Evolutionary conservation across 2,797 vertebrate genomes (phyloP).

Genomic region (Fundulus diaphanus): DNA sequence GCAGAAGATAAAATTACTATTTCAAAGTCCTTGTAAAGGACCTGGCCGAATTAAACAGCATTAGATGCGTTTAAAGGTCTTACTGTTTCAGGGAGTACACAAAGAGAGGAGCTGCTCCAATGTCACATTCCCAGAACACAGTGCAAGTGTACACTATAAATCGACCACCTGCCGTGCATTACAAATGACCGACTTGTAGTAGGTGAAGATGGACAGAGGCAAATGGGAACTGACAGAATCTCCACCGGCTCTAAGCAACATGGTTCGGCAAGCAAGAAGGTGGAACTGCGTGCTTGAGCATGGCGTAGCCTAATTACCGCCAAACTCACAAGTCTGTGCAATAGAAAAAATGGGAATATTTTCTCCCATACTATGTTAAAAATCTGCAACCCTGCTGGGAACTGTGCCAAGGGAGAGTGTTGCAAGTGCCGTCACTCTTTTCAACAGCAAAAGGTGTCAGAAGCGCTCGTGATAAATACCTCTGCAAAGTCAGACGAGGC

Average conservation of each 20-base stretch:
- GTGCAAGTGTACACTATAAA: conserved; percentile 72
- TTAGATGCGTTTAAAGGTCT: conserved; percentile 69
- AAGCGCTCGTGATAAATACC: conserved; percentile 68
- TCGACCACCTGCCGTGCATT: conserved; percentile 73
- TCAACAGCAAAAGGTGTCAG: conserved; percentile 57
- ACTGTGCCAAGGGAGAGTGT: conserved; percentile 57
- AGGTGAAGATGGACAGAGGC: conserved; percentile 73
- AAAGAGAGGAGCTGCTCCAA: conserved; percentile 51
- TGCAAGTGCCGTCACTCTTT: conserved; percentile 59
- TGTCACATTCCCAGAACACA: conserved; percentile 67
- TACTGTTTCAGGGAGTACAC: conserved; percentile 32
- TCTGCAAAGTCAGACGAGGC: conserved; percentile 69
- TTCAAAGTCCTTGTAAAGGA: conserved; percentile 71
- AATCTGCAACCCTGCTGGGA: conserved; percentile 53
- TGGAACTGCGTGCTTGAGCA: conserved; percentile 20
- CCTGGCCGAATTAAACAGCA: conserved; percentile 60
- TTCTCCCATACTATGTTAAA: conserved; percentile 50
- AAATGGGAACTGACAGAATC: conserved; percentile 68
- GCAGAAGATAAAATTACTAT: conserved; percentile 67
- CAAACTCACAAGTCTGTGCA: conserved; percentile 41
- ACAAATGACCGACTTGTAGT: conserved; percentile 68
- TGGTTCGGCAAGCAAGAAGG: conserved; percentile 51
- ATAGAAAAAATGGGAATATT: conserved; percentile 26
- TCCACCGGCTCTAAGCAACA: conserved; percentile 47
- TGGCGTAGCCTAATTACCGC: conserved; percentile 40